Evolutionary conservation across 2,888 invertebrate species (phyloP).

Genomic region (Idaea dimidiata): DNA sequence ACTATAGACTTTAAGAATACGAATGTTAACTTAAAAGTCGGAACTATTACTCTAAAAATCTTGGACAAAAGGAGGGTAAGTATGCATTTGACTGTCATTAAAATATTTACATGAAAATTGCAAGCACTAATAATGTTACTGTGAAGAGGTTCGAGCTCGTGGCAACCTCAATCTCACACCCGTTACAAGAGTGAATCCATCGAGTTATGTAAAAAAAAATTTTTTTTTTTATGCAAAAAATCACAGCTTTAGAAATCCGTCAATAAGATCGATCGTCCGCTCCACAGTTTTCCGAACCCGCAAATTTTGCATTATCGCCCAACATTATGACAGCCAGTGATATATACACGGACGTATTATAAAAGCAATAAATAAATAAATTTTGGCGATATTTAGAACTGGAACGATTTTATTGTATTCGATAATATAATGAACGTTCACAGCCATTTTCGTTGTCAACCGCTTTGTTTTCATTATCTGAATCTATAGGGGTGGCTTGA

Average conservation of each 20-base stretch:
- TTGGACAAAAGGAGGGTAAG: no score
- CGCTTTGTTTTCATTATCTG: slow-evolving; percentile 39
- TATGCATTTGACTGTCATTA: no score
- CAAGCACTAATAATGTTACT: no score
- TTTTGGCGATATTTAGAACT: slow-evolving; percentile 75
- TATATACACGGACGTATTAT: slow-evolving; percentile 79
- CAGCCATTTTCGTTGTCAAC: slow-evolving; percentile 50
- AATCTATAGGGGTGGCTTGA: slow-evolving; percentile 19
- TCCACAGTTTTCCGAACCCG: slow-evolving; percentile 45
- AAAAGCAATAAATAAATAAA: slow-evolving; percentile 80
- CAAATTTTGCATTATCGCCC: slow-evolving; percentile 79
- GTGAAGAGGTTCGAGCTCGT: no score
- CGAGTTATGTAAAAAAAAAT: no score
- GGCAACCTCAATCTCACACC: no score
- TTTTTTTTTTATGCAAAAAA: not conserved
- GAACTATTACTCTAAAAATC: no score
- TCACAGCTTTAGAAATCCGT: not conserved
- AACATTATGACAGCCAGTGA: slow-evolving; percentile 74
- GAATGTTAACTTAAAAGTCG: no score
- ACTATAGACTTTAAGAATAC: no score
- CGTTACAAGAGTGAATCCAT: no score
- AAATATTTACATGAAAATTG: no score
- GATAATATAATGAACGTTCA: slow-evolving; percentile 60
- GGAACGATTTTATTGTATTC: slow-evolving; percentile 65
- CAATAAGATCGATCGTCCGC: slow-evolving; percentile 27